Conservation (phyloP, 2,113 vertebrate species). For the Sinocyclocheilus rhinocerous region DNA sequence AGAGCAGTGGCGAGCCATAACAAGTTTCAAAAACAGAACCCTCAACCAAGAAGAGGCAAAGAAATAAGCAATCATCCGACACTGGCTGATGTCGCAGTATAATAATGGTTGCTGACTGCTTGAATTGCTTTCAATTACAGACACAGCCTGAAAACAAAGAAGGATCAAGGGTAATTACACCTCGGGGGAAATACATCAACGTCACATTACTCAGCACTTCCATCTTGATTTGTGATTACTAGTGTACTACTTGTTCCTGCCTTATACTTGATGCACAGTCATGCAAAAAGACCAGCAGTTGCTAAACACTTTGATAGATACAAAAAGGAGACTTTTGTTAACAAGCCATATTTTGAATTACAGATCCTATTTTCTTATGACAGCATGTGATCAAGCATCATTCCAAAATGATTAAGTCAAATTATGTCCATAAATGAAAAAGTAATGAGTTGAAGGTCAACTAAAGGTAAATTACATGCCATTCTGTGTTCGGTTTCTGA, state of each 20-base stretch:
- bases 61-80: constrained; percentile 26
- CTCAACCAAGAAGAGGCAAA: constrained; percentile 41
- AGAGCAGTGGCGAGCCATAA: neutral
- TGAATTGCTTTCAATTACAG: constrained; percentile 55
- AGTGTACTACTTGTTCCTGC: neutral
- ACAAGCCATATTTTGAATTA: neutral
- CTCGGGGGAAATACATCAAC: constrained; percentile 38
- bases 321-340: neutral
- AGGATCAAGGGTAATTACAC: constrained; percentile 50
- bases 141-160: constrained; percentile 31
- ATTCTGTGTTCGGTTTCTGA: constrained; percentile 23
- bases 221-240: constrained; percentile 22
- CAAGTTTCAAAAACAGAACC: constrained; percentile 41
- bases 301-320: neutral
- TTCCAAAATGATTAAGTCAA: constrained; percentile 8
- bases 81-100: constrained; percentile 10
- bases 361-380: neutral
- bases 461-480: constrained; percentile 37
- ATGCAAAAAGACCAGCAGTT: constrained; percentile 6
- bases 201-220: constrained; percentile 40
- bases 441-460: constrained; percentile 30
- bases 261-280: neutral
- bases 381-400: neutral
- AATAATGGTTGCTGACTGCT: constrained; percentile 49
- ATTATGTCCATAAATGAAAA: constrained; percentile 17